Evolutionary conservation across 35 echinoderm and acorn worm species (phyloP).

Genomic region (Strongylocentrotus purpuratus): DNA sequence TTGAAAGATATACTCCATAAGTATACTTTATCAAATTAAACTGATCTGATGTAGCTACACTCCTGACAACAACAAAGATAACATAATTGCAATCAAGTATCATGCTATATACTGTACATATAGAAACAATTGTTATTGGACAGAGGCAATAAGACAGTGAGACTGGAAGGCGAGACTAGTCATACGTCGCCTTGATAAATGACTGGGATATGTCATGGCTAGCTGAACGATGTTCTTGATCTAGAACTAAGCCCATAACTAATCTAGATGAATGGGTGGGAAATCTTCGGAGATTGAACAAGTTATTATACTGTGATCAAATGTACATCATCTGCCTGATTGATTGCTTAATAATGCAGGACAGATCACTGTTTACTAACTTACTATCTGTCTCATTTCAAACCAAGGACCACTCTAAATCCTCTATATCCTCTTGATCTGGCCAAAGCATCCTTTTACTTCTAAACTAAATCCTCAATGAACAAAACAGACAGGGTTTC

Average conservation of each 20-base stretch:
- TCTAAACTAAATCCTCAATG: background rate
- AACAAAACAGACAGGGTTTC: background rate
- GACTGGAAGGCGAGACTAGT: background rate
- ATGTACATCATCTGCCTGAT: background rate
- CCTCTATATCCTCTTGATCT: background rate
- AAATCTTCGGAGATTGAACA: background rate
- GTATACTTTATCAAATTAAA: too few species aligned
- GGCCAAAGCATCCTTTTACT: background rate
- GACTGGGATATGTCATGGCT: slow-evolving; percentile 8
- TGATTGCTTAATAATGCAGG: slow-evolving; percentile 1
- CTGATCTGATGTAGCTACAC: too few species aligned
- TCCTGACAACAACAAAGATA: too few species aligned
- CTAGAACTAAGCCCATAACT: background rate
- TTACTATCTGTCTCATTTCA: background rate
- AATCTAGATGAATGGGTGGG: background rate
- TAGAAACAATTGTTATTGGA: background rate
- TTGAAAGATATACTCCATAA: too few species aligned
- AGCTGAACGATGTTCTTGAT: background rate
- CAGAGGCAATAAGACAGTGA: background rate
- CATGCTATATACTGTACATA: background rate
- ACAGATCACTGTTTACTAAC: background rate
- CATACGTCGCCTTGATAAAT: background rate
- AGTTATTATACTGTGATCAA: background rate
- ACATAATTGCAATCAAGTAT: background rate
- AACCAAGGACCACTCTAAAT: background rate